phyloP scores from a whole-genome alignment of 2,797 vertebrate species.

The Fratercula arctica region DNA sequence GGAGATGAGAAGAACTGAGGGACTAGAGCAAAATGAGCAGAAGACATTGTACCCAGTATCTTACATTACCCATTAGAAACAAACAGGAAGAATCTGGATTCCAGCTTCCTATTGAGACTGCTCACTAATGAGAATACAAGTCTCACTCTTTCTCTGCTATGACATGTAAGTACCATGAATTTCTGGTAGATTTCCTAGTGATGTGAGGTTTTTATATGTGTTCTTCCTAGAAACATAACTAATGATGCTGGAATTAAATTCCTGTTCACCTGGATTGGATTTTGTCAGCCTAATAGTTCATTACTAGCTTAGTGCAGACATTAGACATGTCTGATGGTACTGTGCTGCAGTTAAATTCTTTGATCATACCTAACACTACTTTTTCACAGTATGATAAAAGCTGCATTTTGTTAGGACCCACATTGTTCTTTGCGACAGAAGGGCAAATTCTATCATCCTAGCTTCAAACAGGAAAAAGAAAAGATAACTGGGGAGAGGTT shows the following conservation, averaged over 20 bases:
- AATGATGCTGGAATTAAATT: neutral
- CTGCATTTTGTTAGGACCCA: neutral
- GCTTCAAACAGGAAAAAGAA: neutral
- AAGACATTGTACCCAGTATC: neutral
- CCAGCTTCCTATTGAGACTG: neutral
- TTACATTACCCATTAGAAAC: neutral
- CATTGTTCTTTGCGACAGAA: neutral
- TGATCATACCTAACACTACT: neutral
- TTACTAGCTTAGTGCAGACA: neutral
- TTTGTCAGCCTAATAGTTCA: neutral
- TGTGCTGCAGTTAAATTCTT: neutral
- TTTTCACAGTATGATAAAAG: neutral
- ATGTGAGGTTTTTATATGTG: neutral
- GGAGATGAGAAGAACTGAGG: neutral
- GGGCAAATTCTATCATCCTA: neutral
- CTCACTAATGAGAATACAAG: neutral
- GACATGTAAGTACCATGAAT: neutral
- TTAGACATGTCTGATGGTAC: neutral
- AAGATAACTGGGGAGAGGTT: neutral
- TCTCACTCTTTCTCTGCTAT: neutral
- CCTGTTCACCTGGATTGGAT: neutral
- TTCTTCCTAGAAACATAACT: neutral
- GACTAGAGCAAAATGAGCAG: neutral
- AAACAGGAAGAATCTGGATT: neutral
- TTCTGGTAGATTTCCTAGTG: neutral